Percentiles rank a stretch among this genome's conserved stretches.
Conservation (phyloP, 2,113 vertebrate genomes). For the Atractosteus spatula region DNA sequence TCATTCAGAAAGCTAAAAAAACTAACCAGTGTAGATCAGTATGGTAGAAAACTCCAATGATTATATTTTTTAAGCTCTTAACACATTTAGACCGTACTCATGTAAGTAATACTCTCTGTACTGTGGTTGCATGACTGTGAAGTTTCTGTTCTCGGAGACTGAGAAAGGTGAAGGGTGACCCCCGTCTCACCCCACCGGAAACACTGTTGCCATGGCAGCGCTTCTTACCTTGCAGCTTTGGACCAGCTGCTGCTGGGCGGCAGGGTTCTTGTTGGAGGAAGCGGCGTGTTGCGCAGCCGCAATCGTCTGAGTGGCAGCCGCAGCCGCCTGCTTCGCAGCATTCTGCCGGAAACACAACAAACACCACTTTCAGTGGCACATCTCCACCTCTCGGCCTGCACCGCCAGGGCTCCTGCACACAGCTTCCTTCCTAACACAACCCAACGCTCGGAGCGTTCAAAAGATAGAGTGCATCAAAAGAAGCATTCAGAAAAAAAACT, state of each 20-base stretch:
- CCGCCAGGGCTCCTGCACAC: background rate
- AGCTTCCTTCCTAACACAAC: too few relatives aligned
- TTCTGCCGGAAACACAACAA: conserved; percentile 64
- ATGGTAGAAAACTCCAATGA: too few relatives aligned
- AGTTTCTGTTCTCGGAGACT: background rate
- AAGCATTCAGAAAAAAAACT: too few relatives aligned
- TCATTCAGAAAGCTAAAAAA: too few relatives aligned
- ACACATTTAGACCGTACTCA: too few relatives aligned
- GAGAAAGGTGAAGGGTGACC: background rate
- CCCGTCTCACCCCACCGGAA: background rate
- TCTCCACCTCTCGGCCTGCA: background rate
- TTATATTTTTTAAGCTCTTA: too few relatives aligned
- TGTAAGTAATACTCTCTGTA: too few relatives aligned
- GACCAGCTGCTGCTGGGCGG: conserved; percentile 85
- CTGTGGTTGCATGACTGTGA: too few relatives aligned
- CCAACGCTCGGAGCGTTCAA: too few relatives aligned
- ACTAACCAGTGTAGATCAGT: too few relatives aligned
- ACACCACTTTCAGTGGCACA: background rate
- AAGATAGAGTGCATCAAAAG: too few relatives aligned
- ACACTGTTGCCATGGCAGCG: background rate
- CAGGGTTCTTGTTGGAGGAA: conserved; percentile 84
- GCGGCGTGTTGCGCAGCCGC: conserved; percentile 86
- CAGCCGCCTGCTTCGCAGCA: conserved; percentile 87
- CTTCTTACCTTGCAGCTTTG: conserved; percentile 91
- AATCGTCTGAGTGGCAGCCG: conserved; percentile 90